Percentiles rank a stretch among this genome's conserved stretches.
Evolutionary conservation across 1,140 invertebrate genomes (phyloP).

Genomic region (Leptinotarsa lineolata): DNA sequence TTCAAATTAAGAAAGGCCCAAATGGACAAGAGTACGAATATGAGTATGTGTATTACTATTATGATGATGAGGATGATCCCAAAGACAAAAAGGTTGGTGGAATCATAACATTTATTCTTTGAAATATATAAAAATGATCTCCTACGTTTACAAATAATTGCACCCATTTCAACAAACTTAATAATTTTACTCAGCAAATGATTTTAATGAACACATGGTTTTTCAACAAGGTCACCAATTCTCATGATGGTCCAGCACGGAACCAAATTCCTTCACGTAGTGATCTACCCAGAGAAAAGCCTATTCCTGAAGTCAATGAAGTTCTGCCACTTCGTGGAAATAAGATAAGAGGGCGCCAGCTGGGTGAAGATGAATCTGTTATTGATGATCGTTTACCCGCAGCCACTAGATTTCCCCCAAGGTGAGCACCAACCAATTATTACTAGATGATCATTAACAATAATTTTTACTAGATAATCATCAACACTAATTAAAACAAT

Average conservation of each 20-base stretch:
- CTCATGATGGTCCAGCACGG: conserved; percentile 64
- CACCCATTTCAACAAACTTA: background rate
- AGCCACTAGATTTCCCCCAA: conserved; percentile 77
- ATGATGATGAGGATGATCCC: conserved; percentile 68
- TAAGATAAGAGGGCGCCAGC: conserved; percentile 62
- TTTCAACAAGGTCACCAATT: conserved; percentile 54
- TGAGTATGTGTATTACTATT: conserved; percentile 90
- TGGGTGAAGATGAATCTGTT: conserved; percentile 62
- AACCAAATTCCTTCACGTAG: conserved; percentile 59
- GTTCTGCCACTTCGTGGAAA: conserved; percentile 62
- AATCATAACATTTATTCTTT: too few relatives aligned
- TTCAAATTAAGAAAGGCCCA: conserved; percentile 85
- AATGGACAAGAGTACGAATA: conserved; percentile 90
- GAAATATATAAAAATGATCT: background rate
- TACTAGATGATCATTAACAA: too few relatives aligned
- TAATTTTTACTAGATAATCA: too few relatives aligned
- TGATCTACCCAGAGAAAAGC: conserved; percentile 64
- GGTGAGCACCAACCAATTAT: background rate
- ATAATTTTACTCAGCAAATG: too few relatives aligned
- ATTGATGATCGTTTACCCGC: conserved; percentile 71
- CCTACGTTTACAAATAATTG: background rate
- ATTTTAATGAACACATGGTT: too few relatives aligned
- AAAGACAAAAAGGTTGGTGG: conserved; percentile 35
- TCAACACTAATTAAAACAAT: too few relatives aligned
- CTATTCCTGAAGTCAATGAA: conserved; percentile 66